A percentile compares a stretch with the other conserved stretches of the same genome.
These are phyloP conservation scores for Syncerus caffer DNA, from an alignment of 2,797 vertebrate genomes.

Conservation along the genomic window DNA sequence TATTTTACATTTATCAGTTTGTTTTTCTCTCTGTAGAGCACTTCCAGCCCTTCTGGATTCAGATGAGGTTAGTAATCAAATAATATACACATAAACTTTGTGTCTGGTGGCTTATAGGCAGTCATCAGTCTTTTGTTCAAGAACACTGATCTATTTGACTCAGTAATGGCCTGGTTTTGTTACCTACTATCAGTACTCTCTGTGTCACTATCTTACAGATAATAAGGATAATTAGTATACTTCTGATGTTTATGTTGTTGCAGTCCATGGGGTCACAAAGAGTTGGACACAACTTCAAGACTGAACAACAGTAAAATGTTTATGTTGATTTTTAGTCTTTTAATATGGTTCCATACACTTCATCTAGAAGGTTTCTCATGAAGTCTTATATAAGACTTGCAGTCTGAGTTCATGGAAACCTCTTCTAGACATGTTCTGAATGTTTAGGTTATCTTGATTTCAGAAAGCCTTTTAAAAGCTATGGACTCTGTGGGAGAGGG, in stretches of 20 bases:
- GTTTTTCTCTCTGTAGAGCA: slow-evolving; percentile 76
- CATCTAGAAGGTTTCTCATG: background rate
- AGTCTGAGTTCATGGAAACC: background rate
- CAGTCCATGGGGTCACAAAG: background rate
- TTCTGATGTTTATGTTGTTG: background rate
- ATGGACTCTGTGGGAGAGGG: too few species aligned
- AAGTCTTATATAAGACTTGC: background rate
- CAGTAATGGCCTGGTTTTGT: background rate
- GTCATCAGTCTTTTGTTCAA: slow-evolving; percentile 41
- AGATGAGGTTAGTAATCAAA: slow-evolving; percentile 86
- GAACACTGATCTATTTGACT: slow-evolving; percentile 39
- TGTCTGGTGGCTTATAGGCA: slow-evolving; percentile 60
- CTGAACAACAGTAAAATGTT: background rate
- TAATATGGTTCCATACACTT: background rate
- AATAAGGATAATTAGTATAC: background rate
- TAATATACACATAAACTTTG: slow-evolving; percentile 44
- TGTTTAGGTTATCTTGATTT: slow-evolving; percentile 15
- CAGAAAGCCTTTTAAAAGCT: background rate
- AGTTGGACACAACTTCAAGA: background rate
- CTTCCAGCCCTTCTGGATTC: slow-evolving; percentile 88
- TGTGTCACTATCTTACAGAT: background rate
- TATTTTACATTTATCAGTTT: slow-evolving; percentile 43
- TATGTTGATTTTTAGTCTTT: background rate
- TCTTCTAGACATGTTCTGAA: background rate
- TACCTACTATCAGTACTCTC: background rate